A percentile compares a stretch with the other conserved stretches of the same genome.
Conservation (phyloP, 2,113 vertebrate genomes). For the Gallinago media region DNA sequence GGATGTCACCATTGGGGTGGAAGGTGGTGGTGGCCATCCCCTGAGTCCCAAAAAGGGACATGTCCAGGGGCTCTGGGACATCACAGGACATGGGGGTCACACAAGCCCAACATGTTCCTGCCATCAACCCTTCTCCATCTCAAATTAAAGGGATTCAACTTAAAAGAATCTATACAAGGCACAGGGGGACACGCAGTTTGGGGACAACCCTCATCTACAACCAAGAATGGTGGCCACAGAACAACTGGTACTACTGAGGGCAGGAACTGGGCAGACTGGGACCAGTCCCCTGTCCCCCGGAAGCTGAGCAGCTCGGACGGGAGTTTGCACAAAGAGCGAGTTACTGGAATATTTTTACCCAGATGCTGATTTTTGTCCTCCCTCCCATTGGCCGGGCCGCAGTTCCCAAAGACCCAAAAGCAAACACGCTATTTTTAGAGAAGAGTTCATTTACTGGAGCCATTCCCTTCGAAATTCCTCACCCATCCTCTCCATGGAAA, state of each 20-base stretch:
- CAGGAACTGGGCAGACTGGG: neutral
- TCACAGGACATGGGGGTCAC: fast-evolving
- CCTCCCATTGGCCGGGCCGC: slow-evolving; percentile 19
- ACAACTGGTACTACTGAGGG: neutral
- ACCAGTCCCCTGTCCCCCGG: neutral
- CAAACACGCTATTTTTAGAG: slow-evolving; percentile 77
- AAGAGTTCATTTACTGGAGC: slow-evolving; percentile 74
- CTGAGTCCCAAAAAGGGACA: neutral
- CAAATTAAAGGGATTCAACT: neutral
- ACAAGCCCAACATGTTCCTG: neutral
- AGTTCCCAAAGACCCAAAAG: slow-evolving; percentile 75
- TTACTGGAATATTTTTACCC: slow-evolving; percentile 54
- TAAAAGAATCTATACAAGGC: neutral
- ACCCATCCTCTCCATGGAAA: slow-evolving; percentile 77
- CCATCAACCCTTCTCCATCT: neutral
- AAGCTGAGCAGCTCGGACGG: neutral
- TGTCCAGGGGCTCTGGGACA: neutral
- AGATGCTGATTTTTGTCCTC: slow-evolving; percentile 21
- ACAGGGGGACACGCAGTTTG: fast-evolving
- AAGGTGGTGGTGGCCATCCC: neutral
- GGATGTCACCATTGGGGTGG: neutral
- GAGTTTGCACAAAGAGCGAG: neutral
- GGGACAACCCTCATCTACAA: neutral
- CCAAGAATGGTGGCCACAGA: fast-evolving
- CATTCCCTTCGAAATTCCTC: slow-evolving; percentile 82